Evolutionary conservation across 1,140 invertebrate genomes (phyloP).

Genomic region (Musca domestica): DNA sequence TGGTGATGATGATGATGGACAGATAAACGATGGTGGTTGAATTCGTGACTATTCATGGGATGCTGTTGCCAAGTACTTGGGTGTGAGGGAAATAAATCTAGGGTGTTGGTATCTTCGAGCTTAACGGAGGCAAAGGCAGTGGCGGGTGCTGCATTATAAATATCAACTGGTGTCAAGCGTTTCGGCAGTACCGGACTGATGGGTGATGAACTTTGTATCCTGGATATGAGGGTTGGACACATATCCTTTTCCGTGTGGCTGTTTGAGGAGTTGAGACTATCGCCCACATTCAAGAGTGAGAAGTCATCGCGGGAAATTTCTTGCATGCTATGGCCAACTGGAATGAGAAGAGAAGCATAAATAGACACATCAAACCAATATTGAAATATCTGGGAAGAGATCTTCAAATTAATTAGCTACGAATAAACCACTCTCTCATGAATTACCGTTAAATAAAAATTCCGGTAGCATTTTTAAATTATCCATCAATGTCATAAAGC

Average conservation of each 20-base stretch:
- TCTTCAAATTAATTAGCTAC: slow-evolving; percentile 1
- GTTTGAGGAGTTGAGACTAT: neutral
- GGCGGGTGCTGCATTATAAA: neutral
- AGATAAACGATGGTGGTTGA: slow-evolving; percentile 27
- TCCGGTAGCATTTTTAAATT: slow-evolving; percentile 25
- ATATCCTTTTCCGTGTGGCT: slow-evolving; percentile 19
- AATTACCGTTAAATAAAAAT: slow-evolving; percentile 27
- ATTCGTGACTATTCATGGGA: slow-evolving; percentile 22
- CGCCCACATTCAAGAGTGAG: slow-evolving; percentile 23
- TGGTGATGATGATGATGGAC: neutral
- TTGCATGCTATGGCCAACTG: slow-evolving; percentile 33
- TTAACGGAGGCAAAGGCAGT: neutral
- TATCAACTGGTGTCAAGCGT: neutral
- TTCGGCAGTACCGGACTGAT: neutral
- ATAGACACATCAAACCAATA: neutral
- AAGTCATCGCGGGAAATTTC: slow-evolving; percentile 30
- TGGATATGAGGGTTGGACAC: slow-evolving; percentile 10
- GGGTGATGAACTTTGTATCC: neutral
- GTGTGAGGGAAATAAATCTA: slow-evolving; percentile 28
- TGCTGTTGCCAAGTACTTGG: slow-evolving; percentile 35
- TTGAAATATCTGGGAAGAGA: slow-evolving; percentile 3
- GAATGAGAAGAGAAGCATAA: slow-evolving; percentile 13
- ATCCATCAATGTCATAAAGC: slow-evolving; percentile 7
- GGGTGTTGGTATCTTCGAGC: neutral
- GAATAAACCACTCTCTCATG: neutral